These are phyloP conservation scores for Hymenochirus boettgeri DNA, from an alignment of 2,113 vertebrate species.

Conservation along the genomic window DNA sequence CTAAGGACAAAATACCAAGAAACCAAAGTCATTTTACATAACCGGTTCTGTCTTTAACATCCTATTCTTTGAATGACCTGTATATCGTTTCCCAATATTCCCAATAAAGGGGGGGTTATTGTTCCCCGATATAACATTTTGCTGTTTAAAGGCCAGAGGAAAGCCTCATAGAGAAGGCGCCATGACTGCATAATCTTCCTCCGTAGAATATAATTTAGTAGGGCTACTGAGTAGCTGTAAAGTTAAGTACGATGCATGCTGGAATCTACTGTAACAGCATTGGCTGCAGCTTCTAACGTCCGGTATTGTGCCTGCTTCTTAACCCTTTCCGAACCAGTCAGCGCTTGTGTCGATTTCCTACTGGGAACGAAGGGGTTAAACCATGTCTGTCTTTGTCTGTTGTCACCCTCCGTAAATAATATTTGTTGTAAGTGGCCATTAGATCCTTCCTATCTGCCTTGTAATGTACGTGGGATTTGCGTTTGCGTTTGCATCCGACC, in stretches of 20 bases:
- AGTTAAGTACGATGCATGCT: slow-evolving; percentile 35
- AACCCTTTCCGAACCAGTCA: slow-evolving; percentile 17
- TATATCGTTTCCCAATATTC: too few relatives aligned
- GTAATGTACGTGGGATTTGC: neutral
- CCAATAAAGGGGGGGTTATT: too few relatives aligned
- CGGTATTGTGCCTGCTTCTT: slow-evolving; percentile 36
- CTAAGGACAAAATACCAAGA: too few relatives aligned
- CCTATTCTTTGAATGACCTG: too few relatives aligned
- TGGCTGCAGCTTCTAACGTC: slow-evolving; percentile 33
- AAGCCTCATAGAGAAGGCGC: slow-evolving; percentile 6
- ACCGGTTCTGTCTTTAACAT: too few relatives aligned
- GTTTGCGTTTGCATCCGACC: neutral
- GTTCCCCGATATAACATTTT: too few relatives aligned
- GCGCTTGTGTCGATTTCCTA: neutral
- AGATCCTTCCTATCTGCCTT: neutral
- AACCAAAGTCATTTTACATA: too few relatives aligned
- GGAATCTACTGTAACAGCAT: slow-evolving; percentile 23
- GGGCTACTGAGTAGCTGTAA: slow-evolving; percentile 39
- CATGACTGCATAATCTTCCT: slow-evolving; percentile 13
- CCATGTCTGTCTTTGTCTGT: neutral
- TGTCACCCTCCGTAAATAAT: neutral
- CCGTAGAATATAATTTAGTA: slow-evolving; percentile 39
- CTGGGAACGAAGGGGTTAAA: slow-evolving; percentile 33
- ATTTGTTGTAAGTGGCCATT: slow-evolving; percentile 15
- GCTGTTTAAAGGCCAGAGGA: too few relatives aligned